Conservation (phyloP, 2,797 vertebrate genomes). For the Enteromius radiatus region DNA sequence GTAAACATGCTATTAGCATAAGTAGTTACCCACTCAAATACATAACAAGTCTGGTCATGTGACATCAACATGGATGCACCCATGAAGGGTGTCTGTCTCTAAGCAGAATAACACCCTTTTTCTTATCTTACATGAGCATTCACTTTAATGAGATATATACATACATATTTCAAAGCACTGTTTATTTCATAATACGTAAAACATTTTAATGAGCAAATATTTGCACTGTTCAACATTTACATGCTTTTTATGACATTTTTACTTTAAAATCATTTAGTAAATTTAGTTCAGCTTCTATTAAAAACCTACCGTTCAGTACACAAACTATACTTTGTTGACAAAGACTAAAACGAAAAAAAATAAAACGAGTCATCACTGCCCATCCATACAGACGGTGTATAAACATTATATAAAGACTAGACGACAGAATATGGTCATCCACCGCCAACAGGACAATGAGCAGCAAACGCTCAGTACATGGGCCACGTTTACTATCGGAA, state of each 20-base stretch:
- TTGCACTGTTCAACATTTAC: neutral
- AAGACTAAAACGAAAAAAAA: neutral
- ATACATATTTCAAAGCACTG: no score
- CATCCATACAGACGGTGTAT: neutral
- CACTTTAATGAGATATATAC: neutral
- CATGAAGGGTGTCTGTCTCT: no score
- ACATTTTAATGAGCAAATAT: neutral
- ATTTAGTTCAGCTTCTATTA: neutral
- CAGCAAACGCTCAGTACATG: conserved; percentile 53
- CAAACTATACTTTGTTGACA: neutral
- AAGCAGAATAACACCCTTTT: neutral
- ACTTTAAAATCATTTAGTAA: neutral
- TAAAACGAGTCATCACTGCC: neutral
- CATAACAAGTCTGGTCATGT: neutral
- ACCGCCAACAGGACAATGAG: conserved; percentile 48
- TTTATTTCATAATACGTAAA: neutral
- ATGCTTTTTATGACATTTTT: neutral
- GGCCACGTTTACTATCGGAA: conserved; percentile 77
- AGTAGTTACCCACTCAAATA: neutral
- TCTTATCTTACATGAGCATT: neutral
- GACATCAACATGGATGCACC: conserved; percentile 27
- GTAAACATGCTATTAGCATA: neutral
- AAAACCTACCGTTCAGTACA: neutral
- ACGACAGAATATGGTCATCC: neutral
- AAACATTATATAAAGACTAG: conserved; percentile 20